A percentile compares a stretch with the other conserved stretches of the same genome.
These are phyloP conservation scores for Pseudomyrmex pallidus DNA, from an alignment of 1,140 invertebrate species.

Conservation along the genomic window DNA sequence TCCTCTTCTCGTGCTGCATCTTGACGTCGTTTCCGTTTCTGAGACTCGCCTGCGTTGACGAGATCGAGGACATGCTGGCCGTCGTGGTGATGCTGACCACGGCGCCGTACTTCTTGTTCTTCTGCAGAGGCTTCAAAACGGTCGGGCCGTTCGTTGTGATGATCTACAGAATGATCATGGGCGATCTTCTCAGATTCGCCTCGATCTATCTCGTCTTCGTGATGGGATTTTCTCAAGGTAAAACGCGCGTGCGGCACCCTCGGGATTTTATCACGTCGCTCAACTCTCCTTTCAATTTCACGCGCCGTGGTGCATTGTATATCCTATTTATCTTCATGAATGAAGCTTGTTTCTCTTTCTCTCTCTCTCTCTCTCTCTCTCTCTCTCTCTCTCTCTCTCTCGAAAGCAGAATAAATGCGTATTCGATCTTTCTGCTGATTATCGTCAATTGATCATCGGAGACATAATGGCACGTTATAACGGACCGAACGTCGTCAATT, in stretches of 20 bases:
- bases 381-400: too few relatives aligned
- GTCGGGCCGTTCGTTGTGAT: conserved; percentile 99
- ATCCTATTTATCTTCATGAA: conserved; percentile 3
- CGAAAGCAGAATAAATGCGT: too few relatives aligned
- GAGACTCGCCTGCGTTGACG: conserved; percentile 92
- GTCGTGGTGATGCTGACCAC: conserved; percentile 98
- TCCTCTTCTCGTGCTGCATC: conserved; percentile 95
- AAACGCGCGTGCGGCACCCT: neutral
- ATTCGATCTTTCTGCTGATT: neutral
- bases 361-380: too few relatives aligned
- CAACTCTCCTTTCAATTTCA: neutral
- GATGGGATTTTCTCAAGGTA: conserved; percentile 98
- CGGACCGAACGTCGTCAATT: conserved; percentile 8
- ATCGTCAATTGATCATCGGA: conserved; percentile 30
- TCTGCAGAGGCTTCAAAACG: conserved; percentile 98
- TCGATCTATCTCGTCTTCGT: conserved; percentile 98
- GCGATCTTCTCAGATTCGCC: conserved; percentile 97
- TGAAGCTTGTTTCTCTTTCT: neutral
- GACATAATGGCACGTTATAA: conserved; percentile 1
- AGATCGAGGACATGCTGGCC: conserved; percentile 95
- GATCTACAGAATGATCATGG: conserved; percentile 99
- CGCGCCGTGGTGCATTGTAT: neutral
- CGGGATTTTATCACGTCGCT: neutral
- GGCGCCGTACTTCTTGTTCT: conserved; percentile 99
- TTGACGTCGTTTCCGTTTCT: conserved; percentile 94